Evolutionary conservation across 1,140 invertebrate genomes (phyloP).

Genomic region (Drosophila littoralis): DNA sequence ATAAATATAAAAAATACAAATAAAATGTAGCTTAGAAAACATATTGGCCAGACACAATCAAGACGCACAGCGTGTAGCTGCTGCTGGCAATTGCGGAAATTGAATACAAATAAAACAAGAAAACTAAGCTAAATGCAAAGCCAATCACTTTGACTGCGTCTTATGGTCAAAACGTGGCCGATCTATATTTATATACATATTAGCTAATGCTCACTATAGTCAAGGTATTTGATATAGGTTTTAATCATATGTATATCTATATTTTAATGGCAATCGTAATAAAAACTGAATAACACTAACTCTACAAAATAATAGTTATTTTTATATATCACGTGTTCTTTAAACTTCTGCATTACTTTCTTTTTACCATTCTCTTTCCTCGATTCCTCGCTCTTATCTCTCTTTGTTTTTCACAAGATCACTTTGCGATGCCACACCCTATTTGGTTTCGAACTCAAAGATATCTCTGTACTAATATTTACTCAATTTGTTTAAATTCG

Average conservation of each 20-base stretch:
- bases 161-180: background rate
- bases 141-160: background rate
- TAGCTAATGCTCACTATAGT: background rate
- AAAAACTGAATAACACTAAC: no score
- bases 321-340: no score
- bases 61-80: background rate
- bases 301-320: no score
- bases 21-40: background rate
- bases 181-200: background rate
- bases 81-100: background rate
- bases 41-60: background rate
- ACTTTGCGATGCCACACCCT: conserved; percentile 6
- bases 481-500: conserved; percentile 39
- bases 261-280: no score
- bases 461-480: conserved; percentile 40
- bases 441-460: background rate
- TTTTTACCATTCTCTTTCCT: background rate
- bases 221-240: no score
- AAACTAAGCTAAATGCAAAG: background rate
- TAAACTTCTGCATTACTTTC: background rate
- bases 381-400: background rate
- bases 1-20: background rate
- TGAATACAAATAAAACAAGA: background rate
- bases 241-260: no score
- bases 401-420: conserved; percentile 2